Evolutionary conservation across 2,797 vertebrate species (phyloP).

Genomic region (Pipistrellus pipistrellus): DNA sequence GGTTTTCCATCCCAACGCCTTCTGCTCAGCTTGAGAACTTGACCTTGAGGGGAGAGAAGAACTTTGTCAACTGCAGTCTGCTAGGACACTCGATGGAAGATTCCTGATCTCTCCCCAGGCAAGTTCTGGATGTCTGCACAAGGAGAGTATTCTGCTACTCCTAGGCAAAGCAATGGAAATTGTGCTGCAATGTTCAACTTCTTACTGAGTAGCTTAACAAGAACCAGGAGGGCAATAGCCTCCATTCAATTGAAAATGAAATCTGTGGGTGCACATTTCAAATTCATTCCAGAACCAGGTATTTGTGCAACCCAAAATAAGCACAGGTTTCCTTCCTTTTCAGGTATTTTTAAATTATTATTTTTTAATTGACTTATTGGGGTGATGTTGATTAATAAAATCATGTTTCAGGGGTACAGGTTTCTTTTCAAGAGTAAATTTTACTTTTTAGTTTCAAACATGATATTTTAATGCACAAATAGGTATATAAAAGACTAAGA

Average conservation of each 20-base stretch:
- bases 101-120: neutral
- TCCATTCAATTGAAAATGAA: neutral
- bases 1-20: neutral
- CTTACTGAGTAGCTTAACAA: neutral
- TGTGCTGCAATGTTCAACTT: neutral
- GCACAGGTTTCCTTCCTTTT: neutral
- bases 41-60: neutral
- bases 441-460: neutral
- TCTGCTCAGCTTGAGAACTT: neutral
- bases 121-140: neutral
- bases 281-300: neutral
- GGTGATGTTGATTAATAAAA: neutral
- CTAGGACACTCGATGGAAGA: neutral
- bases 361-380: neutral
- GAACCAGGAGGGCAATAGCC: neutral
- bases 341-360: neutral
- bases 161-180: neutral
- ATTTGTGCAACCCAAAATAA: neutral
- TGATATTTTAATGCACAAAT: neutral
- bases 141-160: neutral
- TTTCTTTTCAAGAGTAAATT: constrained; percentile 26
- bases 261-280: neutral
- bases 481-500: neutral
- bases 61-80: neutral
- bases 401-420: neutral